These are phyloP conservation scores for Propithecus coquereli DNA, from an alignment of 2,113 vertebrate species.

Conservation along the genomic window DNA sequence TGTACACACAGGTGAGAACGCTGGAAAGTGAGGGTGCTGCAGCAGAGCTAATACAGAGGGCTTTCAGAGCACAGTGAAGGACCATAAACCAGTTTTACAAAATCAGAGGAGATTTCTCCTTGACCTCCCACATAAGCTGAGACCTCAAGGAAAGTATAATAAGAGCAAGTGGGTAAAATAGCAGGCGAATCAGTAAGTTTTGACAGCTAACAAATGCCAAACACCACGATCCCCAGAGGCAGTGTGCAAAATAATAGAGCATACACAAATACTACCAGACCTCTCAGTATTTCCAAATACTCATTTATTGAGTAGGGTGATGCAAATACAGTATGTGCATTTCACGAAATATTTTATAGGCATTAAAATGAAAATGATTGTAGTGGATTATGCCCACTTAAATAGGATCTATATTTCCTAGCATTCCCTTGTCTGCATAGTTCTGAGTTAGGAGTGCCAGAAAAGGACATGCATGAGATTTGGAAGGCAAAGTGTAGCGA, in stretches of 20 bases:
- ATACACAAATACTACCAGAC: background rate
- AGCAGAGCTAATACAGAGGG: background rate
- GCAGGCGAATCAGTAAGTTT: background rate
- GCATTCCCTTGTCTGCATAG: background rate
- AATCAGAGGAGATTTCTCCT: background rate
- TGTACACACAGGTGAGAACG: too few species aligned
- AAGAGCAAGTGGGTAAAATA: background rate
- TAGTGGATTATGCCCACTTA: background rate
- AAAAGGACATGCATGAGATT: background rate
- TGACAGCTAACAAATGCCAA: background rate
- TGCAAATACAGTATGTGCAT: background rate
- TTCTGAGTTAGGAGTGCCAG: background rate
- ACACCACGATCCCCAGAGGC: background rate
- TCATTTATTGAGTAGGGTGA: background rate
- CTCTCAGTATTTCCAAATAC: background rate
- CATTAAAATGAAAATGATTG: background rate
- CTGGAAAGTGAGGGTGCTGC: background rate
- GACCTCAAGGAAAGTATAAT: background rate
- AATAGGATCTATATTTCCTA: background rate
- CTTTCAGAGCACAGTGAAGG: accelerated
- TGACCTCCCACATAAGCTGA: background rate
- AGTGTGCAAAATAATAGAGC: background rate
- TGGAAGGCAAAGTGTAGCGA: background rate
- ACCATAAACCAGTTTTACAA: background rate
- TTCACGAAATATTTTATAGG: background rate